These are phyloP conservation scores for Paradoxurus hermaphroditus DNA, from an alignment of 2,113 vertebrate genomes.

Conservation along the genomic window DNA sequence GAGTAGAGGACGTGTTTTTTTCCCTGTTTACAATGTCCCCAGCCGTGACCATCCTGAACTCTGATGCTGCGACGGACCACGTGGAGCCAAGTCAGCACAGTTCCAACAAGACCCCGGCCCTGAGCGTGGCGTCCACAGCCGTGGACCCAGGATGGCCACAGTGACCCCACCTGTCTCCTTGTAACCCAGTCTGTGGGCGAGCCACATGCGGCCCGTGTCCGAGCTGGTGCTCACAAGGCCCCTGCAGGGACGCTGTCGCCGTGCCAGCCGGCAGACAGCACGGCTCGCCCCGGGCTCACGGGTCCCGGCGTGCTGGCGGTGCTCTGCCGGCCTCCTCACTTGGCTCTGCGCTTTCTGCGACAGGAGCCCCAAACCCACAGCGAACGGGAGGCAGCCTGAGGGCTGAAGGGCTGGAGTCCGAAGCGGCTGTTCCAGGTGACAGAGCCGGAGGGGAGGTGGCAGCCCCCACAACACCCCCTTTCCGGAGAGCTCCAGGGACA, in stretches of 20 bases:
- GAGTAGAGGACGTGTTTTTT: background rate
- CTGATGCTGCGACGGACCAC: no score
- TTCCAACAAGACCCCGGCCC: background rate
- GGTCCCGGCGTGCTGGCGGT: background rate
- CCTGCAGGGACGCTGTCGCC: no score
- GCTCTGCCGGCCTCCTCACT: background rate
- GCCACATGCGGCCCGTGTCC: background rate
- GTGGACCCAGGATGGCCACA: background rate
- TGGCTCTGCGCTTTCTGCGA: background rate
- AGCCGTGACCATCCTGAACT: background rate
- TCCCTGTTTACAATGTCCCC: background rate
- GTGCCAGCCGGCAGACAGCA: no score
- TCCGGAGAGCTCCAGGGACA: no score
- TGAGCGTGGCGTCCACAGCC: background rate
- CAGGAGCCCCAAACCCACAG: background rate
- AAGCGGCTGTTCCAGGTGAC: rapidly evolving
- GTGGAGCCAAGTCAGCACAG: background rate
- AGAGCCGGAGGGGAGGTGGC: background rate
- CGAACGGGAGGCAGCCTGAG: background rate
- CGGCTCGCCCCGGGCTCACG: rapidly evolving
- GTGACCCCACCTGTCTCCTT: background rate
- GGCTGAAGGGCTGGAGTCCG: background rate
- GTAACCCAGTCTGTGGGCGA: background rate
- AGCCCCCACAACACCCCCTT: no score
- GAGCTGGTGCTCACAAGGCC: background rate